Percentiles rank a stretch among this genome's conserved stretches.
These are phyloP conservation scores for Fabriciana adippe DNA, from an alignment of 2,888 invertebrate species.

Conservation along the genomic window DNA sequence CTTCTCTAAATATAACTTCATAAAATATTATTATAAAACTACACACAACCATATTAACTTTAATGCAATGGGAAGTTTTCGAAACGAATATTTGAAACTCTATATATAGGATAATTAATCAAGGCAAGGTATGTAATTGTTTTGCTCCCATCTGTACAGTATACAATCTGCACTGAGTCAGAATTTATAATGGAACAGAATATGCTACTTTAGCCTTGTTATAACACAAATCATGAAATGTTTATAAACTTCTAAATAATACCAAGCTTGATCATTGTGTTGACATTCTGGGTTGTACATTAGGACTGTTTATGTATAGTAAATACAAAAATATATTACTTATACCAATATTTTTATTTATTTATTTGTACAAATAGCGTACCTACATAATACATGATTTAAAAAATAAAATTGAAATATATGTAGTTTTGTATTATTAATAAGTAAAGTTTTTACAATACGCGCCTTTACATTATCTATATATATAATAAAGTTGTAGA, in stretches of 20 bases:
- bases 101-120: conserved; percentile 17
- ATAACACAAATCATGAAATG: conserved; percentile 21
- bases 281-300: conserved; percentile 8
- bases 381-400: too few species aligned
- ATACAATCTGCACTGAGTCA: conserved; percentile 18
- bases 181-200: conserved; percentile 16
- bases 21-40: too few species aligned
- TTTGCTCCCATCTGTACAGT: conserved; percentile 14
- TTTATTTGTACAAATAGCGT: too few species aligned
- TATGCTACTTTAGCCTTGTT: conserved; percentile 8
- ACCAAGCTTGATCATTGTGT: conserved; percentile 11
- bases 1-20: too few species aligned
- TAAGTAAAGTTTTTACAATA: too few species aligned
- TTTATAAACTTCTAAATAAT: conserved; percentile 17
- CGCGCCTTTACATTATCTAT: too few species aligned
- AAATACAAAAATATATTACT: background rate
- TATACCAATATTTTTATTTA: too few species aligned
- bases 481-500: too few species aligned
- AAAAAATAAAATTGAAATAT: too few species aligned
- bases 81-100: conserved; percentile 4
- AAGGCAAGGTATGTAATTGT: conserved; percentile 15
- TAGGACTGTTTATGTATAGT: background rate
- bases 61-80: background rate
- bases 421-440: too few species aligned
- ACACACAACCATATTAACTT: background rate